Percentiles rank a stretch among this genome's conserved stretches.
These are phyloP conservation scores for Ormyrus nitidulus DNA, from an alignment of 2,888 invertebrate genomes.

Conservation along the genomic window DNA sequence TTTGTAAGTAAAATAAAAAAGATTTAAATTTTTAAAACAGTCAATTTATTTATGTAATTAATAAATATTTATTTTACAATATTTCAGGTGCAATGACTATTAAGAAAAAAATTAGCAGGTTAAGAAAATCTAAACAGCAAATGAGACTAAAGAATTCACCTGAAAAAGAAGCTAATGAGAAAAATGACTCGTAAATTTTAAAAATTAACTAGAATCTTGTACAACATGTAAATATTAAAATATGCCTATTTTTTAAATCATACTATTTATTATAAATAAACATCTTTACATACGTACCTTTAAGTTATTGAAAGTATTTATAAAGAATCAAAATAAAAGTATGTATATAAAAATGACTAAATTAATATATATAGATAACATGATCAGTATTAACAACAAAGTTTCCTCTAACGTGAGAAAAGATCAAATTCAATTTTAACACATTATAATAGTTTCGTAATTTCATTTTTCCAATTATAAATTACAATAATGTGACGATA, in stretches of 20 bases:
- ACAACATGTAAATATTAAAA: slow-evolving; percentile 40
- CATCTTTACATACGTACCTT: too few species aligned
- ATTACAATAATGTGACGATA: too few species aligned
- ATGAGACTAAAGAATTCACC: slow-evolving; percentile 10
- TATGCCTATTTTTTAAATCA: slow-evolving; percentile 18
- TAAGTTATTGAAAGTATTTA: too few species aligned
- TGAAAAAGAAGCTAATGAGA: slow-evolving; percentile 10
- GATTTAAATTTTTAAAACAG: neutral
- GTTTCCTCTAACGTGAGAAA: too few species aligned
- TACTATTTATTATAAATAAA: neutral
- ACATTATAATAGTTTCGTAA: too few species aligned
- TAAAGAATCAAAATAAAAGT: too few species aligned
- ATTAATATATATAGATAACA: too few species aligned
- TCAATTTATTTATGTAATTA: neutral
- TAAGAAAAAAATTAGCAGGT: slow-evolving; percentile 52
- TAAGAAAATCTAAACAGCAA: slow-evolving; percentile 43
- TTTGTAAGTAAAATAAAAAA: slow-evolving; percentile 42
- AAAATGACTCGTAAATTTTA: neutral
- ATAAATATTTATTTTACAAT: neutral
- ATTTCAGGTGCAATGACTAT: slow-evolving; percentile 48
- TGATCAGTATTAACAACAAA: too few species aligned
- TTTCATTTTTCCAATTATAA: too few species aligned
- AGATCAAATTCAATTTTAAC: too few species aligned
- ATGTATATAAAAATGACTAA: too few species aligned
- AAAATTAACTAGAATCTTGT: slow-evolving; percentile 14